Conservation (phyloP, 2,888 invertebrate species). For the Smittia sp. region DNA sequence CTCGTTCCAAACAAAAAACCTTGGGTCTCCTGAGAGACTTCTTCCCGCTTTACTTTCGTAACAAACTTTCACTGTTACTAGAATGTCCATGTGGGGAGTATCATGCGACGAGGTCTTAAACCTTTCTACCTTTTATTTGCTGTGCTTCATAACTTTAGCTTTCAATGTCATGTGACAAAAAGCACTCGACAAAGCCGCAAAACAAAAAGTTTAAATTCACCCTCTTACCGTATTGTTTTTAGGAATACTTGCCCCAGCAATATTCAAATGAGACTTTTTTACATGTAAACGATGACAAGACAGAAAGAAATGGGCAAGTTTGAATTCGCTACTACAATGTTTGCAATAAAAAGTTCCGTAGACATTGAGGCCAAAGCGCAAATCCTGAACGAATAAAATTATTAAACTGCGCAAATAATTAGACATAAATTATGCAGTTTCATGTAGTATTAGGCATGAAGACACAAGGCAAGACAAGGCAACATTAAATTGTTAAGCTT, state of each 20-base stretch:
- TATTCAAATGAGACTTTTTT: neutral
- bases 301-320: neutral
- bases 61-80: neutral
- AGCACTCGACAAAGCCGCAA: neutral
- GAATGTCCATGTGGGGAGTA: no score
- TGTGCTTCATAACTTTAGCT: neutral
- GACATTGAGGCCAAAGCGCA: neutral
- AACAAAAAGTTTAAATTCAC: neutral
- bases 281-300: no score
- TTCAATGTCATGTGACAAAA: neutral
- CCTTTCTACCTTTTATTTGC: no score
- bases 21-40: neutral
- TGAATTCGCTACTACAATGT: neutral
- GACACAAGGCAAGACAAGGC: neutral
- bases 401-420: constrained; percentile 37
- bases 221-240: neutral
- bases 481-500: constrained; percentile 30
- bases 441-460: constrained; percentile 20
- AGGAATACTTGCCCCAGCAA: neutral
- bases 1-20: neutral
- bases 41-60: neutral
- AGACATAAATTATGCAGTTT: constrained; percentile 37
- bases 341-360: constrained; percentile 1
- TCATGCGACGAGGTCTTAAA: no score
- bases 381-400: neutral